phyloP scores from a whole-genome alignment of 2,797 vertebrate genomes.

The Acanthurus leucopareius region DNA sequence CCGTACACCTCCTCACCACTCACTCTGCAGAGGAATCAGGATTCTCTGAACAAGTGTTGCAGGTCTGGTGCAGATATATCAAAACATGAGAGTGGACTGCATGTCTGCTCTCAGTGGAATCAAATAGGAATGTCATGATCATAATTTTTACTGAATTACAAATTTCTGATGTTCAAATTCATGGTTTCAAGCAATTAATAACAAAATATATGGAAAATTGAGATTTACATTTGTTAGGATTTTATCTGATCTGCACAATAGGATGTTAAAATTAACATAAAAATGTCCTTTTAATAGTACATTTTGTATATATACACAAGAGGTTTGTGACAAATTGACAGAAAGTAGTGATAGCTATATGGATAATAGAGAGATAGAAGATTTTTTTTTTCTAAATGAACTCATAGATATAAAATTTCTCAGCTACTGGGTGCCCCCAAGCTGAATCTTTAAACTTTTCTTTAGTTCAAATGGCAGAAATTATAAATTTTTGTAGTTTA shows the following conservation, averaged over 20 bases:
- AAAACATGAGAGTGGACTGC: neutral
- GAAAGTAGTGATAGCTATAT: no score
- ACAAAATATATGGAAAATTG: neutral
- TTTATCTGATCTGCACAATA: neutral
- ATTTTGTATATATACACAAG: neutral
- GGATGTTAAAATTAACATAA: neutral
- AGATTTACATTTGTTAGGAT: neutral
- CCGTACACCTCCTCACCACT: conserved; percentile 94
- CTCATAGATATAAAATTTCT: no score
- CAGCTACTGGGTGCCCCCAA: no score
- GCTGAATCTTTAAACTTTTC: no score
- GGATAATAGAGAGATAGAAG: no score
- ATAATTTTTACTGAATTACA: no score
- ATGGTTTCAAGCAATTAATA: neutral
- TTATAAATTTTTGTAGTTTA: conserved; percentile 83
- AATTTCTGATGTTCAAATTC: neutral
- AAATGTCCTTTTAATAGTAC: neutral
- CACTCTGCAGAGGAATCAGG: conserved; percentile 79
- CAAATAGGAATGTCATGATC: neutral
- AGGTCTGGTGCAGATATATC: neutral
- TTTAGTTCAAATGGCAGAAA: conserved; percentile 72
- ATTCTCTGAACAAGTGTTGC: neutral
- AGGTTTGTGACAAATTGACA: neutral
- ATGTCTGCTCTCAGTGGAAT: neutral
- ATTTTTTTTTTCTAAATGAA: no score